phyloP scores from a whole-genome alignment of 2,113 vertebrate species.

The Ctenomys sociabilis region DNA sequence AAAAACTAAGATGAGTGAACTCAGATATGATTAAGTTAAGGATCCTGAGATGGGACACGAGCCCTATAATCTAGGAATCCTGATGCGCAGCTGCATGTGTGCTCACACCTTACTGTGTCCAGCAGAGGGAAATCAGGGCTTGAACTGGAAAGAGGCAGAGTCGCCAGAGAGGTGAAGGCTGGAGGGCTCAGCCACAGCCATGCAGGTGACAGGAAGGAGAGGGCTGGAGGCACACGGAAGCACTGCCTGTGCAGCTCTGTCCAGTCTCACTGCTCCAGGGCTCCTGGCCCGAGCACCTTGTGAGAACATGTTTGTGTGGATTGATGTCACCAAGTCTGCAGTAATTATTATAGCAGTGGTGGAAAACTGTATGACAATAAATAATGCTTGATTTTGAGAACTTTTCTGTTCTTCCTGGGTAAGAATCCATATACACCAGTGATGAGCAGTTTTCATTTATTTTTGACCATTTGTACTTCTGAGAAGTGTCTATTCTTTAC shows the following conservation, averaged over 20 bases:
- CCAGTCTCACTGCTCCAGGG: not conserved
- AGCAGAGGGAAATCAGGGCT: not conserved
- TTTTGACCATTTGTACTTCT: not conserved
- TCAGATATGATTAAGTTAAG: not conserved
- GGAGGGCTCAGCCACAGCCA: not conserved
- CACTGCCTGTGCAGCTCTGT: not conserved
- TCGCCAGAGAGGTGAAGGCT: not conserved
- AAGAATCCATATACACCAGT: not conserved
- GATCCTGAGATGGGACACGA: not conserved
- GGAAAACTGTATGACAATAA: not conserved
- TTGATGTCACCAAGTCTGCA: not conserved
- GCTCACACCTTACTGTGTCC: not conserved
- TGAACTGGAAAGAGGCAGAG: not conserved
- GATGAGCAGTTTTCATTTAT: not conserved
- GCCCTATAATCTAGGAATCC: not conserved
- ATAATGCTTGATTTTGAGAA: not conserved
- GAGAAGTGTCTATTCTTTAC: not conserved
- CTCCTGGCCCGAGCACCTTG: not conserved
- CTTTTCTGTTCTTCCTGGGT: not conserved
- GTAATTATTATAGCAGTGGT: not conserved
- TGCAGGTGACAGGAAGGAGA: not conserved
- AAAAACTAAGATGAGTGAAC: too few relatives aligned
- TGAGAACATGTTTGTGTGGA: not conserved
- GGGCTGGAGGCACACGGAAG: not conserved
- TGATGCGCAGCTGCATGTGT: not conserved